These are phyloP conservation scores for Phrynosoma platyrhinos DNA, from an alignment of 2,113 vertebrate genomes.

Conservation along the genomic window DNA sequence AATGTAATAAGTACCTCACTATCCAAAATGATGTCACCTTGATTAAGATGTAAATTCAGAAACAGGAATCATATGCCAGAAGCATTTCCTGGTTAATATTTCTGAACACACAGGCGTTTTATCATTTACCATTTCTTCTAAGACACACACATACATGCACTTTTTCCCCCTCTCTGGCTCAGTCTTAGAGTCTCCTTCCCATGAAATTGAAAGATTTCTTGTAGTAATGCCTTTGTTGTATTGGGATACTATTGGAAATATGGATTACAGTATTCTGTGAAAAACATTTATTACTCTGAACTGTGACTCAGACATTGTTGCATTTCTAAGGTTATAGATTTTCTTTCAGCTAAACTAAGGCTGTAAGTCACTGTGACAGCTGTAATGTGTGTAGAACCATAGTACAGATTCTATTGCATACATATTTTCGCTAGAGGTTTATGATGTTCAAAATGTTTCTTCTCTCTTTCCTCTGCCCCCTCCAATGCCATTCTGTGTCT, in stretches of 20 bases:
- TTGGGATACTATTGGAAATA: constrained; percentile 82
- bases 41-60: constrained; percentile 50
- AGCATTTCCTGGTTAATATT: constrained; percentile 57
- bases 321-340: constrained; percentile 86
- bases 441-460: constrained; percentile 85
- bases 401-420: constrained; percentile 87
- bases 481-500: constrained; percentile 79
- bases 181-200: constrained; percentile 69
- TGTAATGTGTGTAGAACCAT: constrained; percentile 86
- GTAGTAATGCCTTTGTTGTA: constrained; percentile 82
- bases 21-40: constrained; percentile 38
- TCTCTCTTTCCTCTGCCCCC: constrained; percentile 35
- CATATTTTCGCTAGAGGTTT: constrained; percentile 87
- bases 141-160: neutral
- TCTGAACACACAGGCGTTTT: constrained; percentile 58
- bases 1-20: constrained; percentile 15
- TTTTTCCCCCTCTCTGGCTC: constrained; percentile 36
- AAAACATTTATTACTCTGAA: constrained; percentile 86
- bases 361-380: constrained; percentile 86
- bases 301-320: constrained; percentile 83
- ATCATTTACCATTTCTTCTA: constrained; percentile 71
- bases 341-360: constrained; percentile 88
- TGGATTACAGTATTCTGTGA: constrained; percentile 83
- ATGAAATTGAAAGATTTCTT: constrained; percentile 84
- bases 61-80: constrained; percentile 24